Evolutionary conservation across 2,797 vertebrate species (phyloP).

Genomic region (Sorex maritimensis): DNA sequence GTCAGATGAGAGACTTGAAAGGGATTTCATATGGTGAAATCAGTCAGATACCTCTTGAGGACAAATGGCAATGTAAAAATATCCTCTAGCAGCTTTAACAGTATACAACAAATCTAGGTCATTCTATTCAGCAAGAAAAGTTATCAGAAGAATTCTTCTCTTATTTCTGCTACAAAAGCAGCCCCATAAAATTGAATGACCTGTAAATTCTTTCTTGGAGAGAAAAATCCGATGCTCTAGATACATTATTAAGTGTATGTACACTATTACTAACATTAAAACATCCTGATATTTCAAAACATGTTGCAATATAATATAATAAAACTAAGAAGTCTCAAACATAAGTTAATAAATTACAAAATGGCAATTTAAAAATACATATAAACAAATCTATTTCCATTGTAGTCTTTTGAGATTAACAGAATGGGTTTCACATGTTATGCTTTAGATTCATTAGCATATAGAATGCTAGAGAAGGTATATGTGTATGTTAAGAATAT

Average conservation of each 20-base stretch:
- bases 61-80: conserved; percentile 85
- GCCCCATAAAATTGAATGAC: conserved; percentile 58
- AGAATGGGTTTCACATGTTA: background rate
- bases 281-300: conserved; percentile 18
- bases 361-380: background rate
- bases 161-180: conserved; percentile 57
- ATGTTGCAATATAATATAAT: conserved; percentile 19
- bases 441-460: background rate
- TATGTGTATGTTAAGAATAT: background rate
- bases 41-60: conserved; percentile 80
- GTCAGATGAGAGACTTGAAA: conserved; percentile 75
- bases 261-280: background rate
- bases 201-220: conserved; percentile 26
- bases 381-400: background rate
- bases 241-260: conserved; percentile 42
- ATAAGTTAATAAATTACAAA: conserved; percentile 30
- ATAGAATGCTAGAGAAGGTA: background rate
- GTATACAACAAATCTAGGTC: conserved; percentile 83
- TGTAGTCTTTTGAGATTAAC: background rate
- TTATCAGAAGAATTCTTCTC: conserved; percentile 73
- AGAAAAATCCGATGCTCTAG: background rate
- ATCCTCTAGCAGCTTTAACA: conserved; percentile 74
- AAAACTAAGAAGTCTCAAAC: conserved; percentile 14
- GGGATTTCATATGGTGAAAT: conserved; percentile 78
- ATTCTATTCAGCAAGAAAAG: conserved; percentile 82